Evolutionary conservation across 2,888 invertebrate genomes (phyloP).

Genomic region (Pecten maximus): DNA sequence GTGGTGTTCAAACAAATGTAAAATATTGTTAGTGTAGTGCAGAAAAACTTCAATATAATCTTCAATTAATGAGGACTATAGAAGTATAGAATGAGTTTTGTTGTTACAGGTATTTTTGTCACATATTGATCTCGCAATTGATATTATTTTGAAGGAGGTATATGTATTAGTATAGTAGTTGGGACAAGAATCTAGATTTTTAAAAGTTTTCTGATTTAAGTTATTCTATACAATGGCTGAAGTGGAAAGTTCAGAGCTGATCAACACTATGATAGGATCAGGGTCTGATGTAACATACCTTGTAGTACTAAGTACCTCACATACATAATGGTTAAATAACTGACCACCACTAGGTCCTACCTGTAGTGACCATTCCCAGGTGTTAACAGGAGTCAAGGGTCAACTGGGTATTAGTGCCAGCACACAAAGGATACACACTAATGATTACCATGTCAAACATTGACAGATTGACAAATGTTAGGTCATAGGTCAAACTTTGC

Average conservation of each 20-base stretch:
- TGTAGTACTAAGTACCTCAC: neutral
- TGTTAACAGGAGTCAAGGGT: slow-evolving; percentile 28
- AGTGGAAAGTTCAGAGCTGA: slow-evolving; percentile 3
- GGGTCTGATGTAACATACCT: neutral
- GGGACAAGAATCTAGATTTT: neutral
- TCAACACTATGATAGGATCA: neutral
- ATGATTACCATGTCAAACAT: slow-evolving; percentile 25
- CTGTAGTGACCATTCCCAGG: slow-evolving; percentile 8
- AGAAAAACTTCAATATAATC: neutral
- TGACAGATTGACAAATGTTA: neutral
- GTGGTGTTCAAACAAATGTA: neutral
- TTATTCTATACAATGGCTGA: neutral
- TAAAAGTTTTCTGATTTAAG: neutral
- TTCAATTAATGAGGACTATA: neutral
- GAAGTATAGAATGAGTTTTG: slow-evolving; percentile 21
- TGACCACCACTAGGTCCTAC: neutral
- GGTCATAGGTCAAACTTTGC: neutral
- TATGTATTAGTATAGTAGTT: neutral
- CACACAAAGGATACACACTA: neutral
- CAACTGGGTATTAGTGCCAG: slow-evolving; percentile 20
- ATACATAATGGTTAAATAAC: neutral
- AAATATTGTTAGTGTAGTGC: neutral
- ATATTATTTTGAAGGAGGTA: neutral
- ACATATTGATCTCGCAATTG: neutral
- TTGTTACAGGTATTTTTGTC: neutral